Conservation (phyloP, 2,888 invertebrate species). For the Patella caerulea region DNA sequence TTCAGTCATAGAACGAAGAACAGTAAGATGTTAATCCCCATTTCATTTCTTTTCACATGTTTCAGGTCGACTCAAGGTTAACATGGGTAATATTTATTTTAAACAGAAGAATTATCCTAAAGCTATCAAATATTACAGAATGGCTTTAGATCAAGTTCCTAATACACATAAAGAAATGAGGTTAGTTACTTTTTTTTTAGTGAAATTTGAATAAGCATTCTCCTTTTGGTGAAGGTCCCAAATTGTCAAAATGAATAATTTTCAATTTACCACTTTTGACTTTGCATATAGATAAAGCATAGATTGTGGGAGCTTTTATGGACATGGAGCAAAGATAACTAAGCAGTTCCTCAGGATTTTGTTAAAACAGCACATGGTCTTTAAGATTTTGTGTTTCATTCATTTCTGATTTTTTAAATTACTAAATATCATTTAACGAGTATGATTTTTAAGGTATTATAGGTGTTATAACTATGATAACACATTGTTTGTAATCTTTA, state of each 20-base stretch:
- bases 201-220: background rate
- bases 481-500: no score
- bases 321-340: no score
- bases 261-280: background rate
- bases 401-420: no score
- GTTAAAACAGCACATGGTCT: no score
- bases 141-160: slow-evolving; percentile 96
- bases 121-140: slow-evolving; percentile 96
- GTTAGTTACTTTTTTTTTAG: slow-evolving; percentile 69
- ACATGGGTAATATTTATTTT: slow-evolving; percentile 98
- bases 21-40: background rate
- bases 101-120: slow-evolving; percentile 92
- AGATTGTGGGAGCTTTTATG: no score
- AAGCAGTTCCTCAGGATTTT: no score
- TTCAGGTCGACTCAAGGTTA: slow-evolving; percentile 87
- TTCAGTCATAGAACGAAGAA: no score
- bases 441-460: no score
- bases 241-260: slow-evolving; percentile 4
- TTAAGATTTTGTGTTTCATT: no score
- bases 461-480: no score
- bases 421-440: no score
- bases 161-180: slow-evolving; percentile 93
- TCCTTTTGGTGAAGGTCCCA: no score
- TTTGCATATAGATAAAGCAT: background rate
- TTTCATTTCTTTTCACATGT: slow-evolving; percentile 11